Evolutionary conservation across 1,140 invertebrate genomes (phyloP), one percentile per base, ranked within the genome.

Genomic region (Diachasmimorpha longicaudata): DNA sequence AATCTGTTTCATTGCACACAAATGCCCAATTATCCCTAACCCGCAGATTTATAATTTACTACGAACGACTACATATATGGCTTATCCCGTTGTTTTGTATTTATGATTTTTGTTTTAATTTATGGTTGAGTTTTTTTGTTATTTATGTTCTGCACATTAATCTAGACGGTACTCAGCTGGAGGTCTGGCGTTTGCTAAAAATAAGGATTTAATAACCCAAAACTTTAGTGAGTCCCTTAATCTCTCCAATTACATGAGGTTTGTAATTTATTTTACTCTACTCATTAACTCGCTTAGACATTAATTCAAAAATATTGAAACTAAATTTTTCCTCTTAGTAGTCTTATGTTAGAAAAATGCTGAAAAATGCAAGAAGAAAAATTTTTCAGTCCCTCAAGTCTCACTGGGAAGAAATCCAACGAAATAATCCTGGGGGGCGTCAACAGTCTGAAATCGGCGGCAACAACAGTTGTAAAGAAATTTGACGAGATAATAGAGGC

Each of bases 401-500:
- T 96, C 85, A 95, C 94, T 23, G 93, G 94, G 36, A 96, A 96
- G 86, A 96, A 96, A 83, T 96, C 95, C 0, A 96, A 95, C 84
- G 96, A 97, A 87, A 89, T 96, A 44, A 92, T 97, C 44, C 93
- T 96, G 85, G 95, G 95, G 21, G 95, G 95, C 39, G 89, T 96
- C 19, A 96, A 94, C 83, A 96, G 94, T 82, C 90, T 96, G 16
- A 96, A 96, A 85, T 95, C 93, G 37, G 96, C 96, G 0, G 95
- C 96, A 1, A 96, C 92, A 19, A 94, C 93, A 46, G 92, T 97
- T 72, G 95, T 93, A 13, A 96, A 96, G 80, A 98, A 97, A 85
- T 93, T 97, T 75, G 96, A 96, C 82, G 96, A 97, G 87, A 94
- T 98, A 82, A 97, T 97, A 86, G 96, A 96, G 85, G 96, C 95